phyloP scores from a whole-genome alignment of 2,888 invertebrate species.

The Hirtodrosophila duncani region DNA sequence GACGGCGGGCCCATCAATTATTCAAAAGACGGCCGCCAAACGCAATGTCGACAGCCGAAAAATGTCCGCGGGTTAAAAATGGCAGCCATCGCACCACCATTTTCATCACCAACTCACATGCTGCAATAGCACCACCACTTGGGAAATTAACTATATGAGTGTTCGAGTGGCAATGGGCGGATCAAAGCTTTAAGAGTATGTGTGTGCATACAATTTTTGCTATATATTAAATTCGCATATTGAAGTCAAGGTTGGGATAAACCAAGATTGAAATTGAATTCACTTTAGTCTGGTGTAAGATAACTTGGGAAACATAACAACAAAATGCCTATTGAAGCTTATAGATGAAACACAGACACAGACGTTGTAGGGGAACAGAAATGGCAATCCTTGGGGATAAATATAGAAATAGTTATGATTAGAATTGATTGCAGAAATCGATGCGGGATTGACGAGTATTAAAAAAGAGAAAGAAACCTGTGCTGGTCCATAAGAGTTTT shows the following conservation, averaged over 20 bases:
- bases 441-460: constrained; percentile 9
- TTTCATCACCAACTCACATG: constrained; percentile 38
- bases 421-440: too few relatives aligned
- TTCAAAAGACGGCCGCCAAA: constrained; percentile 55
- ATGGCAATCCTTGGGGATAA: too few relatives aligned
- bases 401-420: too few relatives aligned
- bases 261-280: too few relatives aligned
- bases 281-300: too few relatives aligned
- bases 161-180: constrained; percentile 5
- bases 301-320: too few relatives aligned
- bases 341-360: too few relatives aligned
- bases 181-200: not conserved
- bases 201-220: too few relatives aligned
- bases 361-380: too few relatives aligned
- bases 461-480: constrained; percentile 14
- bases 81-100: constrained; percentile 19
- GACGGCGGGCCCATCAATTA: constrained; percentile 48
- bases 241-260: too few relatives aligned
- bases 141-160: constrained; percentile 50
- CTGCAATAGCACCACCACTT: constrained; percentile 25
- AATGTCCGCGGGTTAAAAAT: constrained; percentile 58
- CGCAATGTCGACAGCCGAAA: constrained; percentile 48
- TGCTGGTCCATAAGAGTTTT: constrained; percentile 14
- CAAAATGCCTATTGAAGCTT: too few relatives aligned
- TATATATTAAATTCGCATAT: too few relatives aligned